Evolutionary conservation across 2,888 invertebrate genomes (phyloP).

Genomic region (Microctonus hyperodae): DNA sequence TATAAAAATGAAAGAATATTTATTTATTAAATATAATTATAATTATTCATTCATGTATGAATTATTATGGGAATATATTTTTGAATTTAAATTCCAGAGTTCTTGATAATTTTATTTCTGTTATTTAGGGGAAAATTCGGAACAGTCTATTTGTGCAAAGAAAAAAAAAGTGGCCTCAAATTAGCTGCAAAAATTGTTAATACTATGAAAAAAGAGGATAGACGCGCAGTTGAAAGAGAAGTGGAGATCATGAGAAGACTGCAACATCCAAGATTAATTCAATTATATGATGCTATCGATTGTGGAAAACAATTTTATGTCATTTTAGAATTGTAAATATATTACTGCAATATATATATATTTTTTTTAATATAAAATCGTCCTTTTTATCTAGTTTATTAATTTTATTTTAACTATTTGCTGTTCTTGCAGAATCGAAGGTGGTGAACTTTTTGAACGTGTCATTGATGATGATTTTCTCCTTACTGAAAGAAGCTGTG

Average conservation of each 20-base stretch:
- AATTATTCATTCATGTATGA: too few species aligned
- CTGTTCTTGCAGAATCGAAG: constrained; percentile 82
- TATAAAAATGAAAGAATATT: too few species aligned
- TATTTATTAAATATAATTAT: too few species aligned
- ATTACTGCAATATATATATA: background rate
- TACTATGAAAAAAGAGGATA: constrained; percentile 84
- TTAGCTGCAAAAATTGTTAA: constrained; percentile 94
- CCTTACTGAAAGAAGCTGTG: constrained; percentile 94
- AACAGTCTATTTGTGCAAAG: constrained; percentile 91
- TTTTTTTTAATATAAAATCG: background rate
- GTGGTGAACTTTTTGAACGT: constrained; percentile 97
- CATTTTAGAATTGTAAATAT: constrained; percentile 93
- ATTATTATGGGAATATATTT: background rate
- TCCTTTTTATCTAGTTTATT: constrained; percentile 33
- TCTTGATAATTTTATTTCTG: background rate
- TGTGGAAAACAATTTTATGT: constrained; percentile 94
- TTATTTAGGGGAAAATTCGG: constrained; percentile 91
- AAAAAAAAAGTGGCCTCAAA: constrained; percentile 79
- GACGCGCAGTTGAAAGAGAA: constrained; percentile 91
- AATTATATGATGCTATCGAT: constrained; percentile 97
- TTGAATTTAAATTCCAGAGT: background rate
- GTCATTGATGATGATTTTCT: constrained; percentile 99
- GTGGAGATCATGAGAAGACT: constrained; percentile 96
- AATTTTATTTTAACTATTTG: constrained; percentile 31
- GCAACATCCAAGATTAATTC: constrained; percentile 94